Evolutionary conservation across 2,888 invertebrate genomes (phyloP).

Genomic region (Tipula unca): DNA sequence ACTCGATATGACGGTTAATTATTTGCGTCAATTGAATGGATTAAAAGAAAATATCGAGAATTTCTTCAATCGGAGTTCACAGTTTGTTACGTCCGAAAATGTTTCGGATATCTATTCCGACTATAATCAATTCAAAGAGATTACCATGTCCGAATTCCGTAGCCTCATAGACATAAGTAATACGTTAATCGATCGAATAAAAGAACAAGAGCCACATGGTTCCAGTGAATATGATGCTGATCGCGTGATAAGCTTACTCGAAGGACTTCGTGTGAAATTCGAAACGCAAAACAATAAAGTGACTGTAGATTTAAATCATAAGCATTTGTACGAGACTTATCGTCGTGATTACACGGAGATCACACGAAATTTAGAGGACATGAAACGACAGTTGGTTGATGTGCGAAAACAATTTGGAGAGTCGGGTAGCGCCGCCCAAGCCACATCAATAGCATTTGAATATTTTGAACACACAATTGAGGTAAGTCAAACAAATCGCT

Average conservation of each 20-base stretch:
- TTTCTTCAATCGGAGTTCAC: constrained; percentile 44
- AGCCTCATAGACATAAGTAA: constrained; percentile 59
- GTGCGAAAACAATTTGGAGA: constrained; percentile 63
- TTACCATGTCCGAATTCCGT: constrained; percentile 56
- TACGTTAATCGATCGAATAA: constrained; percentile 57
- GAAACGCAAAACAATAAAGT: constrained; percentile 55
- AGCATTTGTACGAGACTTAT: constrained; percentile 60
- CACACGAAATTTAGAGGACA: constrained; percentile 58
- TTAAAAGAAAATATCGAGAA: constrained; percentile 52
- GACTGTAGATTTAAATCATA: constrained; percentile 54
- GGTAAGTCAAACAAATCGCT: constrained; percentile 44
- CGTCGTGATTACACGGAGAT: constrained; percentile 61
- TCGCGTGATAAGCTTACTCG: constrained; percentile 54
- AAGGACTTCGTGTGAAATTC: constrained; percentile 53
- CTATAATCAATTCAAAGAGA: constrained; percentile 56
- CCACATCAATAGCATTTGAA: constrained; percentile 60
- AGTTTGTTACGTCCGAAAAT: constrained; percentile 42
- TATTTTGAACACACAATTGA: constrained; percentile 71
- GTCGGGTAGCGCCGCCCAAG: constrained; percentile 58
- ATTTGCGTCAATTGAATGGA: constrained; percentile 58
- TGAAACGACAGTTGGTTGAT: constrained; percentile 53
- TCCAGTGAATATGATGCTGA: constrained; percentile 60
- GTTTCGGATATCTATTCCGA: constrained; percentile 51
- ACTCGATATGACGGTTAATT: constrained; percentile 58
- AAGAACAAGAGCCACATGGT: constrained; percentile 59